Evolutionary conservation across 2,888 invertebrate species (phyloP).

Genomic region (Dorcus parallelipipedus): DNA sequence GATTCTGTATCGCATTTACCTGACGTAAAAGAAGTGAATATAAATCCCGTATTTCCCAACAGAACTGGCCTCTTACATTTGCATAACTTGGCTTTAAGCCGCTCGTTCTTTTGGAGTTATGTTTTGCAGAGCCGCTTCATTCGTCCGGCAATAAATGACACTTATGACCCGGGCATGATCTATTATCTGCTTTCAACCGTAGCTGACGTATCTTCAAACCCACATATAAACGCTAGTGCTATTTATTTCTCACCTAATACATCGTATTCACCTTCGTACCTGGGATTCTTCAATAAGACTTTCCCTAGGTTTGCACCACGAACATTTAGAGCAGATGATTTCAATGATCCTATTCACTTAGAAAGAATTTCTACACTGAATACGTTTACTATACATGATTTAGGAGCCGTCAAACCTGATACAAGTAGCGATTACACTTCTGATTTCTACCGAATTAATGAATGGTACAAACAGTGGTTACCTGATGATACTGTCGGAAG

Average conservation of each 20-base stretch:
- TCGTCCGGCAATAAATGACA: conserved; percentile 84
- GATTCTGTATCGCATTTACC: conserved; percentile 89
- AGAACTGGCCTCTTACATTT: conserved; percentile 88
- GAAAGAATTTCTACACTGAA: conserved; percentile 93
- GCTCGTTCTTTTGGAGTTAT: conserved; percentile 95
- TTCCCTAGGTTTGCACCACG: conserved; percentile 91
- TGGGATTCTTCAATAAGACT: conserved; percentile 95
- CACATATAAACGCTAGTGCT: conserved; percentile 87
- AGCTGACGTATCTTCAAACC: conserved; percentile 92
- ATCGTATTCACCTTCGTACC: conserved; percentile 90
- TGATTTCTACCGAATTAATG: conserved; percentile 86
- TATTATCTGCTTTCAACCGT: conserved; percentile 93
- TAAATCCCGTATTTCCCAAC: conserved; percentile 92
- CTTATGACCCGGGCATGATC: conserved; percentile 97
- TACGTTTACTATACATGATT: conserved; percentile 82
- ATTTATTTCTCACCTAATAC: conserved; percentile 92
- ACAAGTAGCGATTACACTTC: conserved; percentile 87
- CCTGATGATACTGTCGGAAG: conserved; percentile 75
- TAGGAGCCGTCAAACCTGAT: conserved; percentile 74
- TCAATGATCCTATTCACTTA: conserved; percentile 93
- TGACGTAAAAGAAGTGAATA: conserved; percentile 89
- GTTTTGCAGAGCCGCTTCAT: conserved; percentile 88
- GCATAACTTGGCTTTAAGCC: conserved; percentile 93
- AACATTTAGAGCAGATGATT: conserved; percentile 87
- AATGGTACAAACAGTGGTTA: conserved; percentile 90